phyloP scores from a whole-genome alignment of 1,140 invertebrate genomes.

The Pinna nobilis region DNA sequence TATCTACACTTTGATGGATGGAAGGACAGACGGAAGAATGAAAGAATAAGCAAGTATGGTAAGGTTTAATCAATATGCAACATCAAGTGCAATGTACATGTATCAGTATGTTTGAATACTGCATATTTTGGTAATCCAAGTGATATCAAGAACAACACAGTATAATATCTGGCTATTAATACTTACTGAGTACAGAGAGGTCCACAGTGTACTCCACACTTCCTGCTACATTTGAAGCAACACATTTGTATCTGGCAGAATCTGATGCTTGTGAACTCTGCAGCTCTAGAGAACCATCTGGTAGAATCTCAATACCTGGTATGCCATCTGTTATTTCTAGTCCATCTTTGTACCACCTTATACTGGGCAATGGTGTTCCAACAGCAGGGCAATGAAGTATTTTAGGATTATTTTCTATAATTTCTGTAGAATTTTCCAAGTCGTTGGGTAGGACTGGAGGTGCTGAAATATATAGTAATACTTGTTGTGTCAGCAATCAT shows the following conservation, averaged over 20 bases:
- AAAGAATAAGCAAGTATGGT: too few relatives aligned
- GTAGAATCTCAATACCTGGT: conserved; percentile 46
- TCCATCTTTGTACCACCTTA: conserved; percentile 76
- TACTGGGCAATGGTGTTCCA: conserved; percentile 74
- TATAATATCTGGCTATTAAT: too few relatives aligned
- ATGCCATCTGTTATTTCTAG: conserved; percentile 45
- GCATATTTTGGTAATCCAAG: too few relatives aligned
- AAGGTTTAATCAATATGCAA: too few relatives aligned
- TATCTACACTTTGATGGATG: too few relatives aligned
- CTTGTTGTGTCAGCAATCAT: neutral
- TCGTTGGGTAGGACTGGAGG: conserved; percentile 54
- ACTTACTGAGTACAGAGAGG: conserved; percentile 72
- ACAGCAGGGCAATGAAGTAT: conserved; percentile 73
- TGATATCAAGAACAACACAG: too few relatives aligned
- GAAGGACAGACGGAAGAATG: too few relatives aligned
- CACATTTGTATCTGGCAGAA: conserved; percentile 75
- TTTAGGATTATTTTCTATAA: conserved; percentile 64
- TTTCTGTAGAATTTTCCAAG: conserved; percentile 52
- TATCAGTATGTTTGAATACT: too few relatives aligned
- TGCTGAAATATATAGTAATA: conserved; percentile 15
- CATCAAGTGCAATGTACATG: too few relatives aligned
- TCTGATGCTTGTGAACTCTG: conserved; percentile 61
- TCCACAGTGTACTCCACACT: conserved; percentile 65
- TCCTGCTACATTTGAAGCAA: conserved; percentile 75
- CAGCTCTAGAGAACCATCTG: conserved; percentile 64